Evolutionary conservation across 2,888 invertebrate species (phyloP), one percentile per base, ranked within the genome.

Genomic region (Xanthorhoe designata): DNA sequence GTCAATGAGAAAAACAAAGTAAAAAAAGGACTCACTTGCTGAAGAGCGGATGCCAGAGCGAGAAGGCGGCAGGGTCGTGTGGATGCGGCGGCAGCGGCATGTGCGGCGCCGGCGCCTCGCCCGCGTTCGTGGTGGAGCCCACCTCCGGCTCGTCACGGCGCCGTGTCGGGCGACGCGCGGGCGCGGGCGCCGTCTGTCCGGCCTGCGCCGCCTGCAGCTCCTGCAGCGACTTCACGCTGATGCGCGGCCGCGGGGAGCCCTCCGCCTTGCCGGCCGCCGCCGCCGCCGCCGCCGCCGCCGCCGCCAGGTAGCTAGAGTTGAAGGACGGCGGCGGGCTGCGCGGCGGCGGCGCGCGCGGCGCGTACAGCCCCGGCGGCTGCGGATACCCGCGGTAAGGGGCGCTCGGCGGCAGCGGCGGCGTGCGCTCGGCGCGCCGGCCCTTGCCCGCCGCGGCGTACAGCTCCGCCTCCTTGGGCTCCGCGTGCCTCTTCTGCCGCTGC

Each of bases 1-100:
- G 13, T 42, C 18, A 47, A 53, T 57, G 17, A 35, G 24, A 32
- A 60, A 18, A 35, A 15, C 32, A 15, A 35, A 53, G 15, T 10
- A n/a, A 15, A 57, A 35, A 60, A 58, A 32, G 13, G 76, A 94
- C 95, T 96, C 93, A 97, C 97, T 96, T 97, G 94, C 97, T 96
- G 87, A 97, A 97, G 56, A 97, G 94, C 61, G 97, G 97, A 92
- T 97, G 97, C 97, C 97, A 97, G 58, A 97, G 91, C 73, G 96
- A 96, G 78, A 96, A 94, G 77, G 96, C 95, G 55, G 95, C 93
- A 70, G 94, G 94, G 75, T 91, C 91, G 79, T 89, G 89, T 15
- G 89, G 87, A 55, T 92, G 88, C 76, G 89, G 71, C 60, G 50
- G 70, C 79, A 85, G 83, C 77, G 83, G 77, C 19, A 80, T 86